phyloP scores from a whole-genome alignment of 2,797 vertebrate species.

The Rhinella marina region DNA sequence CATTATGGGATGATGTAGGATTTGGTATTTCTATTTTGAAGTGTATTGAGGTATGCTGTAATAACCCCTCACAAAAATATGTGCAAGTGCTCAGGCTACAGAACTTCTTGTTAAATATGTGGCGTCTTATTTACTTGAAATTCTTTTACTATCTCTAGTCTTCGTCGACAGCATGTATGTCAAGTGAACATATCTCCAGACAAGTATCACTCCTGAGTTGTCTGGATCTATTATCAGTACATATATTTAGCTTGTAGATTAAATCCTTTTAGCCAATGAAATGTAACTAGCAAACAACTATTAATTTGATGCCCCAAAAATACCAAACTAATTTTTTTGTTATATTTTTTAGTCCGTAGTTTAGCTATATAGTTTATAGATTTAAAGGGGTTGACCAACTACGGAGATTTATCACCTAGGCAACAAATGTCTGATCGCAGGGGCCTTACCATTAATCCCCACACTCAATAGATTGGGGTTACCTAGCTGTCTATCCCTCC shows the following conservation, averaged over 20 bases:
- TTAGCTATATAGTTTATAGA: not conserved
- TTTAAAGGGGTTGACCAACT: too few relatives aligned
- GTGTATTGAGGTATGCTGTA: slow-evolving; percentile 3
- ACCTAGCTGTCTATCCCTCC: too few relatives aligned
- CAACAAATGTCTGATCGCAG: too few relatives aligned
- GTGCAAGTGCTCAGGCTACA: not conserved
- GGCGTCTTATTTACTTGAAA: slow-evolving; percentile 15
- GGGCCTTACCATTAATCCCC: too few relatives aligned
- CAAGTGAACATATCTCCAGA: not conserved
- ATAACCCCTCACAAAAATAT: not conserved
- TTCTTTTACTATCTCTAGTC: not conserved
- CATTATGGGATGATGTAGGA: not conserved
- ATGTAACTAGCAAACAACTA: not conserved
- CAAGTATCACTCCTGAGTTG: not conserved
- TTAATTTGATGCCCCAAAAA: not conserved
- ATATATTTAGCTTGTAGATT: not conserved
- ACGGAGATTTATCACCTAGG: too few relatives aligned
- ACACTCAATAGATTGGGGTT: too few relatives aligned
- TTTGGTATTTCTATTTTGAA: not conserved
- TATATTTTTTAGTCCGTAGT: not conserved
- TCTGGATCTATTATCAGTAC: not conserved
- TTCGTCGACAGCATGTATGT: not conserved
- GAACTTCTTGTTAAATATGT: not conserved
- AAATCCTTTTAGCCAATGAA: not conserved
- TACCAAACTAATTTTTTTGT: not conserved